Conservation (phyloP, 1,140 invertebrate genomes). For the Cydia amplana region DNA sequence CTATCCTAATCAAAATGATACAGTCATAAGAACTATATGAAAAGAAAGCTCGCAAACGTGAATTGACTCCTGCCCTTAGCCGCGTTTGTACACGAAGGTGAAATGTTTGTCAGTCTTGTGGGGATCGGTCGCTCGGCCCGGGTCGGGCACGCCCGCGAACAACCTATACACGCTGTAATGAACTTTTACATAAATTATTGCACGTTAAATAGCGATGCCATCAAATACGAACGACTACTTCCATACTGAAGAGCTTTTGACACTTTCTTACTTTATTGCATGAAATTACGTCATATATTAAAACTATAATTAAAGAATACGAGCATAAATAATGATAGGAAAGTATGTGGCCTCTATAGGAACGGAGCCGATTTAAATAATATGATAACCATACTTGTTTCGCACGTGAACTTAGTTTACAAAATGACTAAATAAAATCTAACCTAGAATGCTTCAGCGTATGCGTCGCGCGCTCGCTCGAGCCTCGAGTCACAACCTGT, state of each 20-base stretch:
- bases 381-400: constrained; percentile 52
- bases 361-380: constrained; percentile 68
- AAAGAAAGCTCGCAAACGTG: constrained; percentile 48
- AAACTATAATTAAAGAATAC: constrained; percentile 48
- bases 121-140: constrained; percentile 52
- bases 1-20: constrained; percentile 44
- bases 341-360: constrained; percentile 69
- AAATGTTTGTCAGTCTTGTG: constrained; percentile 73
- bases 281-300: constrained; percentile 45
- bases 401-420: constrained; percentile 67
- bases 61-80: constrained; percentile 65
- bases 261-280: constrained; percentile 53
- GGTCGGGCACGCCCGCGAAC: constrained; percentile 54
- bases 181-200: constrained; percentile 73
- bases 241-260: constrained; percentile 34
- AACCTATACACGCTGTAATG: constrained; percentile 60
- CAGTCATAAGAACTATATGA: constrained; percentile 42
- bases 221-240: constrained; percentile 32
- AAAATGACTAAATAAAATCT: constrained; percentile 76
- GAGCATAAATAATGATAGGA: constrained; percentile 72
- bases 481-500: constrained; percentile 42
- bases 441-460: constrained; percentile 60
- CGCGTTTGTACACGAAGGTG: constrained; percentile 57
- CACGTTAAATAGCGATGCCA: constrained; percentile 64
- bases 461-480: constrained; percentile 43